phyloP scores from a whole-genome alignment of 1,140 invertebrate genomes.

The Chelonus insularis region DNA sequence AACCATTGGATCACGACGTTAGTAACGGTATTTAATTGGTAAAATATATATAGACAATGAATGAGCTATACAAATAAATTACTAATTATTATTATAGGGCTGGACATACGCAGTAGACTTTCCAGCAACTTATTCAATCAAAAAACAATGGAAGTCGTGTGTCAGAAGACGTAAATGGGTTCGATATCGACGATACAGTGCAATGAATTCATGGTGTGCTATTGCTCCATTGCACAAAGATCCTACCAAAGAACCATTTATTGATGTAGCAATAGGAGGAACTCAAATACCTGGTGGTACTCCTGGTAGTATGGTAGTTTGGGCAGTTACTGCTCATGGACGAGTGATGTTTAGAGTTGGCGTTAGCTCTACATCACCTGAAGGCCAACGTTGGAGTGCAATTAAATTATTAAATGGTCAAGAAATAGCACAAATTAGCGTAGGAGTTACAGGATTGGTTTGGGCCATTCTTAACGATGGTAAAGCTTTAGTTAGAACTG shows the following conservation, averaged over 20 bases:
- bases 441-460: constrained; percentile 80
- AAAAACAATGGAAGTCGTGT: constrained; percentile 89
- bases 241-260: constrained; percentile 81
- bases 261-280: constrained; percentile 84
- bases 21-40: constrained; percentile 37
- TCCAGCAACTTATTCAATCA: constrained; percentile 77
- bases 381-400: constrained; percentile 81
- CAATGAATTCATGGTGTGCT: constrained; percentile 88
- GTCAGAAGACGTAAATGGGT: constrained; percentile 89
- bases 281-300: constrained; percentile 76
- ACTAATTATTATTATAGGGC: too few relatives aligned
- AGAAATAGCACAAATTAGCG: constrained; percentile 82
- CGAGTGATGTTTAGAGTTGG: constrained; percentile 82
- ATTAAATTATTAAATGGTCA: constrained; percentile 73
- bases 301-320: constrained; percentile 76
- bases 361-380: constrained; percentile 77
- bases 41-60: constrained; percentile 29
- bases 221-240: constrained; percentile 86
- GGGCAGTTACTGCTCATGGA: constrained; percentile 89
- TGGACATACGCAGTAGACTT: constrained; percentile 96
- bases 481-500: constrained; percentile 75
- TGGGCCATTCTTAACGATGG: constrained; percentile 85
- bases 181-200: constrained; percentile 81
- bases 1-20: constrained; percentile 83
- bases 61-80: too few relatives aligned